Conservation (phyloP, 2,797 vertebrate genomes). For the Tenualosa thibaudeaui region DNA sequence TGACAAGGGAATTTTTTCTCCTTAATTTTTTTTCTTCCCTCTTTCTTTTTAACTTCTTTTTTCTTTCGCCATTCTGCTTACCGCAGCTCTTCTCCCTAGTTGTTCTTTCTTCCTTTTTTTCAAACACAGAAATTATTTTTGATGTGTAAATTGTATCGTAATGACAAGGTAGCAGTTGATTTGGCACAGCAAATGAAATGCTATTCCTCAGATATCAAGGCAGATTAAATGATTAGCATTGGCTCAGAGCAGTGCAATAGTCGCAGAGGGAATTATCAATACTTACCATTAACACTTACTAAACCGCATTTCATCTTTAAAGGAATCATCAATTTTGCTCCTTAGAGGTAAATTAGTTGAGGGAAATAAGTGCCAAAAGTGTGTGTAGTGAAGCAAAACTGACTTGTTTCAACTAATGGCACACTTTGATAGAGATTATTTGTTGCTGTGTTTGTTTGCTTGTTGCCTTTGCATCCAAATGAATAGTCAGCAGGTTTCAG, state of each 20-base stretch:
- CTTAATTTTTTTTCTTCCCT: background rate
- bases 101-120: background rate
- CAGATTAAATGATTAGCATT: constrained; percentile 15
- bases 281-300: constrained; percentile 38
- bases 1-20: constrained; percentile 33
- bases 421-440: constrained; percentile 21
- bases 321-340: constrained; percentile 26
- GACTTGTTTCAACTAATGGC: constrained; percentile 3
- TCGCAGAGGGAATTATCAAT: constrained; percentile 43
- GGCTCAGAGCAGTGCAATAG: constrained; percentile 30
- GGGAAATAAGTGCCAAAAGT: constrained; percentile 6
- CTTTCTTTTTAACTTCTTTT: background rate
- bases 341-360: constrained; percentile 25
- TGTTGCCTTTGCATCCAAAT: background rate
- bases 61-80: background rate
- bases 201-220: constrained; percentile 36
- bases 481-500: background rate
- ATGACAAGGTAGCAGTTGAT: constrained; percentile 35
- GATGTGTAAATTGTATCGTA: constrained; percentile 43
- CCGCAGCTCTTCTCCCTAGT: background rate
- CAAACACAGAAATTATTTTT: constrained; percentile 33
- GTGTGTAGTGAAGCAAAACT: constrained; percentile 24
- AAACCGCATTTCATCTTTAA: constrained; percentile 36
- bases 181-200: constrained; percentile 34
- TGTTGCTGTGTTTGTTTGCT: background rate